Conservation (phyloP, 2,113 vertebrate species). For the Rousettus leschenaultii region DNA sequence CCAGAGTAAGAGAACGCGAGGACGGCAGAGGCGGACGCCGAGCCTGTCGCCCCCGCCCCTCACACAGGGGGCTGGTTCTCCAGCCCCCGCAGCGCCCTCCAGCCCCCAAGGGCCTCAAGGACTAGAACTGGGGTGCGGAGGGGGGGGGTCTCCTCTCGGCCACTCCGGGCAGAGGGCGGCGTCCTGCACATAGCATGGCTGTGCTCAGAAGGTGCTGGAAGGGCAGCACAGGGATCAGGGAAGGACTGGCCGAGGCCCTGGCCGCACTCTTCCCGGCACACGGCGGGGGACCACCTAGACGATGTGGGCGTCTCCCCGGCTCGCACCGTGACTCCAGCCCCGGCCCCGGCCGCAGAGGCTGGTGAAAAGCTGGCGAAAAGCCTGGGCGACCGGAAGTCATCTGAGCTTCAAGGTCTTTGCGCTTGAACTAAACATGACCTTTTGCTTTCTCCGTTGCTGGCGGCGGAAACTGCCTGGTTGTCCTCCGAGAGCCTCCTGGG, state of each 20-base stretch:
- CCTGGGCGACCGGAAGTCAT: constrained; percentile 86
- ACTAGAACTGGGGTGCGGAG: background rate
- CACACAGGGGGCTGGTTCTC: no score
- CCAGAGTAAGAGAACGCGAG: background rate
- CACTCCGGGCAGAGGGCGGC: background rate
- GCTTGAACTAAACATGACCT: constrained; percentile 93
- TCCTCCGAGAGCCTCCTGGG: background rate
- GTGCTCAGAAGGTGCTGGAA: background rate
- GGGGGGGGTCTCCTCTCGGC: background rate
- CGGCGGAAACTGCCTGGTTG: background rate
- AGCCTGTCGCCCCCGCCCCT: no score
- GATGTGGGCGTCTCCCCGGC: background rate
- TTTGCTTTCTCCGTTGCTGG: constrained; percentile 49
- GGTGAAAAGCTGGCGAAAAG: background rate
- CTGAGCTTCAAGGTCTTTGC: constrained; percentile 93
- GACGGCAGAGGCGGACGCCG: background rate
- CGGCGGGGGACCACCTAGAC: no score
- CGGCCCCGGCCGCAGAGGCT: background rate
- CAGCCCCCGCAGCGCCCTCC: background rate
- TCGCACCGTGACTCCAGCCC: background rate
- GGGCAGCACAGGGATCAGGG: background rate
- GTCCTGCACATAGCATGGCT: background rate
- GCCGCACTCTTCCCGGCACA: no score
- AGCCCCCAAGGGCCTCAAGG: background rate
- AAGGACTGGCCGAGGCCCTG: background rate